A percentile compares a stretch with the other conserved stretches of the same genome.
These are phyloP conservation scores for Petromus typicus DNA, from an alignment of 2,113 vertebrate species.

Conservation along the genomic window DNA sequence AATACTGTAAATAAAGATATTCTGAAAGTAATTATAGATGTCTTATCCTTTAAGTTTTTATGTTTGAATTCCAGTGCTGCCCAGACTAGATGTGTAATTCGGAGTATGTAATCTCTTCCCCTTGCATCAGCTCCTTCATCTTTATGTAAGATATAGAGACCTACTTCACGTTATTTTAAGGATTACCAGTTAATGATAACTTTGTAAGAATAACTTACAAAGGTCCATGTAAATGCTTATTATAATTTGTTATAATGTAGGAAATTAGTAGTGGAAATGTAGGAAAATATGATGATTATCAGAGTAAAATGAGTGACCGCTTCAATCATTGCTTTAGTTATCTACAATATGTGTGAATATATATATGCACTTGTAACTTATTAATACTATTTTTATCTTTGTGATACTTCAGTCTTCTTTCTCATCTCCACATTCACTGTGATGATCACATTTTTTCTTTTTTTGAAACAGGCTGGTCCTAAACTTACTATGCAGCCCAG, in stretches of 20 bases:
- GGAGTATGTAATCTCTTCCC: background rate
- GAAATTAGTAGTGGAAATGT: background rate
- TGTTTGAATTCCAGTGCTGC: background rate
- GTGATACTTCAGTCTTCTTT: background rate
- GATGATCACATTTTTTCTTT: too few species aligned
- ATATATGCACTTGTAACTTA: background rate
- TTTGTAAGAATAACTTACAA: constrained; percentile 27
- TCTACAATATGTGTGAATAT: background rate
- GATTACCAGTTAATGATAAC: background rate
- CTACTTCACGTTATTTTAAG: background rate
- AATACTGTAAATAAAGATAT: background rate
- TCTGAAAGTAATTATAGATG: background rate
- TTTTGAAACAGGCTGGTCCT: too few species aligned
- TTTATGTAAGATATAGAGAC: background rate
- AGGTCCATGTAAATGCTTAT: background rate
- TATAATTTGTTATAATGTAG: too few species aligned
- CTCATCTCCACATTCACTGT: background rate
- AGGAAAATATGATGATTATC: background rate
- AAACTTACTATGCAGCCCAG: too few species aligned
- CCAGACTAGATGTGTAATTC: background rate
- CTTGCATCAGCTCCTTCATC: background rate
- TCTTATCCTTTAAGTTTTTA: background rate
- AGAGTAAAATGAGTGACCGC: background rate
- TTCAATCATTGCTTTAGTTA: background rate
- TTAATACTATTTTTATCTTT: background rate